Evolutionary conservation across 2,797 vertebrate genomes (phyloP).

Genomic region (Danio kyathit): DNA sequence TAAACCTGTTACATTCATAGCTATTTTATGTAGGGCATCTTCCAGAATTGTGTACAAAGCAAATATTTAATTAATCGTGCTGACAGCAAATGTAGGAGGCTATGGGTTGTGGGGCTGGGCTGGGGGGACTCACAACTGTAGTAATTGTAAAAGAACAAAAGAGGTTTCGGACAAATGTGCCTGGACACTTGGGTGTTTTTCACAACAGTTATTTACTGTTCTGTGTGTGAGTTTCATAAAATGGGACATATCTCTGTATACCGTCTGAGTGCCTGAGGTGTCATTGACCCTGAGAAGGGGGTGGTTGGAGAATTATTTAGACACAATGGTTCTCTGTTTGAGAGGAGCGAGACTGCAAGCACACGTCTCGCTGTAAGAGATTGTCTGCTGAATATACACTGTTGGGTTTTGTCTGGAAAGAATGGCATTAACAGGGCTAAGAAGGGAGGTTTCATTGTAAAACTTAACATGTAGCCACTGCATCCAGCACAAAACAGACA

Average conservation of each 20-base stretch:
- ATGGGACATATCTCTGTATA: slow-evolving; percentile 16
- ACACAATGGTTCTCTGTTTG: slow-evolving; percentile 33
- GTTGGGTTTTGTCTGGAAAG: slow-evolving; percentile 27
- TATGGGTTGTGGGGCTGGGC: too few relatives aligned
- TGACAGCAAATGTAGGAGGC: slow-evolving; percentile 4
- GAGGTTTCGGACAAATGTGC: slow-evolving; percentile 22
- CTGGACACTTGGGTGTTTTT: background rate
- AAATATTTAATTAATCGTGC: slow-evolving; percentile 14
- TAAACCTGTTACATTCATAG: background rate
- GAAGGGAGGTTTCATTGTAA: slow-evolving; percentile 3
- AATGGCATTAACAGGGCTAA: slow-evolving; percentile 5
- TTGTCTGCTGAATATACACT: slow-evolving; percentile 14
- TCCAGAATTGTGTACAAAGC: background rate
- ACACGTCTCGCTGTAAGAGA: background rate
- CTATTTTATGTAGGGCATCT: background rate
- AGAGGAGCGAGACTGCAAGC: background rate
- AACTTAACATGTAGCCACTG: slow-evolving; percentile 3
- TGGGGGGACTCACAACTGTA: background rate
- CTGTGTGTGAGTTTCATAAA: slow-evolving; percentile 12
- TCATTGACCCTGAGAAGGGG: slow-evolving; percentile 16
- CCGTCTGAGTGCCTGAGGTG: slow-evolving; percentile 23
- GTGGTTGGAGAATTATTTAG: background rate
- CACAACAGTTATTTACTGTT: slow-evolving; percentile 14
- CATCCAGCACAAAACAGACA: background rate
- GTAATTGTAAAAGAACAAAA: slow-evolving; percentile 10